Percentiles rank a stretch among this genome's conserved stretches.
phyloP scores from a whole-genome alignment of 2,113 vertebrate genomes.

The Carassius auratus region DNA sequence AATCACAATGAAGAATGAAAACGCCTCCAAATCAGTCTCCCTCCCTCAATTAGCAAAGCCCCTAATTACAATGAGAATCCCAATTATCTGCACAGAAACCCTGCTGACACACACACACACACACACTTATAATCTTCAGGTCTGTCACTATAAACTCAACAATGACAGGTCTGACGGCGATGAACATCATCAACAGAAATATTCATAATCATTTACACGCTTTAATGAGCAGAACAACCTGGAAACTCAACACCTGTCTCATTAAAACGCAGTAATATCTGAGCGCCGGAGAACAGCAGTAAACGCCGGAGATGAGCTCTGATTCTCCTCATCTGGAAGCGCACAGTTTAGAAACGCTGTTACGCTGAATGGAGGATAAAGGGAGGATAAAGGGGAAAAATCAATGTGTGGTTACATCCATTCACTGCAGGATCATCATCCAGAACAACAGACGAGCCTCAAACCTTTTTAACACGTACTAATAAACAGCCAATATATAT shows the following conservation, averaged over 20 bases:
- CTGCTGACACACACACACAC: too few species aligned
- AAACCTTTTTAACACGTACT: too few species aligned
- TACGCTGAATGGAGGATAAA: background rate
- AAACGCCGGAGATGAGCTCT: background rate
- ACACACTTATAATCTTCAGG: background rate
- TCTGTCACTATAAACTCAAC: background rate
- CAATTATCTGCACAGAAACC: slow-evolving; percentile 18
- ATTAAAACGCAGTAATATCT: background rate
- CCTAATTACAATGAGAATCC: slow-evolving; percentile 45
- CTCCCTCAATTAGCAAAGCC: background rate
- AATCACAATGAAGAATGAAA: slow-evolving; percentile 25
- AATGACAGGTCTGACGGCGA: background rate
- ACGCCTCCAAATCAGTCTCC: slow-evolving; percentile 3
- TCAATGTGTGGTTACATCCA: slow-evolving; percentile 12
- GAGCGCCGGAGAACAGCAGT: background rate
- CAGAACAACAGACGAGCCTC: background rate
- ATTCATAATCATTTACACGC: background rate
- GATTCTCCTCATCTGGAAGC: background rate
- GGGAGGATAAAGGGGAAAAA: background rate
- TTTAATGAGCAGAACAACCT: background rate
- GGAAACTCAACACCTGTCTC: background rate
- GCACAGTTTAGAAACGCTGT: background rate
- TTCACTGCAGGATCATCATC: background rate
- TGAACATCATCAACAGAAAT: background rate
- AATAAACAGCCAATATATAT: too few species aligned